These are phyloP conservation scores for Orcinus orca DNA, from an alignment of 2,113 vertebrate genomes.

Conservation along the genomic window DNA sequence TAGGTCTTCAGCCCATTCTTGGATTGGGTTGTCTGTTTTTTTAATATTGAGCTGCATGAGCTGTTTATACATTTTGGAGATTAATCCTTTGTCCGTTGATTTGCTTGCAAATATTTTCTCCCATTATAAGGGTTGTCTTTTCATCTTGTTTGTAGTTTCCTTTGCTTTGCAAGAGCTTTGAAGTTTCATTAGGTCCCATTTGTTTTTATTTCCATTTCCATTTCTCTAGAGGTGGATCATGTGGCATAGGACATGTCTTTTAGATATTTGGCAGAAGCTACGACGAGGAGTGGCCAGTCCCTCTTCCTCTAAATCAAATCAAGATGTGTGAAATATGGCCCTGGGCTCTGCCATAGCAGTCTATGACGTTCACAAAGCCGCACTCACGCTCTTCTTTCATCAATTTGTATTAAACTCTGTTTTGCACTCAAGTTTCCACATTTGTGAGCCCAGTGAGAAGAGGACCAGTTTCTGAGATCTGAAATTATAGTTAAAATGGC, in stretches of 20 bases:
- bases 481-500: not conserved
- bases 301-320: not conserved
- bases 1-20: too few species aligned
- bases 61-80: too few species aligned
- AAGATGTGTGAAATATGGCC: not conserved
- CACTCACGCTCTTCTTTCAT: not conserved
- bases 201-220: too few species aligned
- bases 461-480: not conserved
- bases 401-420: not conserved
- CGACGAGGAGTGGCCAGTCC: fast-evolving
- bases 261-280: not conserved
- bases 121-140: too few species aligned
- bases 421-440: not conserved
- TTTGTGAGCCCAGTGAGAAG: not conserved
- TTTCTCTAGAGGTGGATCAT: too few species aligned
- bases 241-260: not conserved
- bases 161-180: too few species aligned
- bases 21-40: too few species aligned
- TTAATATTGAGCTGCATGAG: too few species aligned
- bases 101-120: too few species aligned
- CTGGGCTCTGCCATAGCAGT: fast-evolving
- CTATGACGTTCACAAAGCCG: not conserved
- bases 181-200: too few species aligned
- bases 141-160: too few species aligned
- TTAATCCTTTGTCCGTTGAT: too few species aligned